Evolutionary conservation across 2,113 vertebrate genomes (phyloP).

Genomic region (Cercocebus atys): DNA sequence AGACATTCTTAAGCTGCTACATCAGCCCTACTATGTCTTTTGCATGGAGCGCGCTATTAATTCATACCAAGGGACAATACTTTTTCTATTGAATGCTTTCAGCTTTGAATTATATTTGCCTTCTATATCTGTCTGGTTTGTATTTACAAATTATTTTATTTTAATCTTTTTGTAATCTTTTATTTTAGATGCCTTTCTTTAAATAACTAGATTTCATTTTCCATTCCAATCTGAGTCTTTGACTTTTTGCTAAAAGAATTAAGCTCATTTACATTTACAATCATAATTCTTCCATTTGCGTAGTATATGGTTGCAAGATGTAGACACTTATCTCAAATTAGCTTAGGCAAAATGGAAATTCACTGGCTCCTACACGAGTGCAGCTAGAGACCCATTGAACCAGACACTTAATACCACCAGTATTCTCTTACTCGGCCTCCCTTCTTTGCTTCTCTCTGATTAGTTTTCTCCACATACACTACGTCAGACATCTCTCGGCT

Average conservation of each 20-base stretch:
- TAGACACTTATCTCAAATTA: not conserved
- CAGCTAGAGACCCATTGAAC: not conserved
- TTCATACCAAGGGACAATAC: not conserved
- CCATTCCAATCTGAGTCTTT: constrained; percentile 27
- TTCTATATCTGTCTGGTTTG: not conserved
- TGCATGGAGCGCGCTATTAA: not conserved
- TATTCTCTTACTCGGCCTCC: not conserved
- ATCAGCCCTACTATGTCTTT: not conserved
- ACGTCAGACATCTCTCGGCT: not conserved
- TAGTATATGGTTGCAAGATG: not conserved
- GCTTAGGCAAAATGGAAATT: constrained; percentile 8
- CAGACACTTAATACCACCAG: not conserved
- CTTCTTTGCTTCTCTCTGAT: not conserved
- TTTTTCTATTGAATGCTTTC: not conserved
- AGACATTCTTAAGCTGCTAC: not conserved
- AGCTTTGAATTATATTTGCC: not conserved
- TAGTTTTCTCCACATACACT: not conserved
- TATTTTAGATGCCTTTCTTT: not conserved
- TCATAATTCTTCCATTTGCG: not conserved
- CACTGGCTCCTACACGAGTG: not conserved
- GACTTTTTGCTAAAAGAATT: constrained; percentile 10
- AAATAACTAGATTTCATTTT: constrained; percentile 24
- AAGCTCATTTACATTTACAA: not conserved
- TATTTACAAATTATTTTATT: constrained; percentile 10
- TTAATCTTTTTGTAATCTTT: not conserved